phyloP scores from a whole-genome alignment of 2,888 invertebrate species.

The Thecocarcelia acutangulata region DNA sequence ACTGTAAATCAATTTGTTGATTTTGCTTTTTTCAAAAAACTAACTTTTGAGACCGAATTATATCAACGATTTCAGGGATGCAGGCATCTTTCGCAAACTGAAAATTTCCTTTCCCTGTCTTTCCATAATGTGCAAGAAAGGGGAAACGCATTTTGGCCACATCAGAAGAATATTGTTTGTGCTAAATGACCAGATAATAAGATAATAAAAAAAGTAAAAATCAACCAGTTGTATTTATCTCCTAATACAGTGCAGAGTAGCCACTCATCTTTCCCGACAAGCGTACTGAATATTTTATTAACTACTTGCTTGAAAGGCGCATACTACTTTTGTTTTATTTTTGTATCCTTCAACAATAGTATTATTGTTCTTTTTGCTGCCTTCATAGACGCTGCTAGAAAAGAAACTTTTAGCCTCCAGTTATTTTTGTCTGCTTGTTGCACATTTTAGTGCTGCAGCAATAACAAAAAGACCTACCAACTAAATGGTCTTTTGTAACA shows the following conservation, averaged over 20 bases:
- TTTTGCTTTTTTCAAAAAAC: no score
- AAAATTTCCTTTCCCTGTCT: no score
- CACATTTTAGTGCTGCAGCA: conserved; percentile 24
- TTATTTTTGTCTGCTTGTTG: conserved; percentile 36
- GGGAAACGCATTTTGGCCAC: no score
- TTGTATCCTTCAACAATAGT: conserved; percentile 46
- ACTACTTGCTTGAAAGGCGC: not conserved
- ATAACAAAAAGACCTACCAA: not conserved
- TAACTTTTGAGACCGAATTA: no score
- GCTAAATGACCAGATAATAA: no score
- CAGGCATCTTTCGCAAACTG: no score
- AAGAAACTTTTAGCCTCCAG: not conserved
- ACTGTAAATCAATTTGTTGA: no score
- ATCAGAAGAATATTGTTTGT: no score
- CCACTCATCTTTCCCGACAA: not conserved
- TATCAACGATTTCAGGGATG: no score
- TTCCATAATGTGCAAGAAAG: no score
- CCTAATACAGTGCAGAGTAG: not conserved
- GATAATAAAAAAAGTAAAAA: no score
- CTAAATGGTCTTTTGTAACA: conserved; percentile 16
- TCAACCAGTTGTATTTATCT: no score
- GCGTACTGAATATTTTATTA: conserved; percentile 17
- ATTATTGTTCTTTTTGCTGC: not conserved
- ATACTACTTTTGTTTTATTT: conserved; percentile 13
- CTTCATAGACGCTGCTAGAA: not conserved